Percentiles rank a stretch among this genome's conserved stretches.
Evolutionary conservation across 2,888 invertebrate genomes (phyloP).

Genomic region (Epistrophe eligans): DNA sequence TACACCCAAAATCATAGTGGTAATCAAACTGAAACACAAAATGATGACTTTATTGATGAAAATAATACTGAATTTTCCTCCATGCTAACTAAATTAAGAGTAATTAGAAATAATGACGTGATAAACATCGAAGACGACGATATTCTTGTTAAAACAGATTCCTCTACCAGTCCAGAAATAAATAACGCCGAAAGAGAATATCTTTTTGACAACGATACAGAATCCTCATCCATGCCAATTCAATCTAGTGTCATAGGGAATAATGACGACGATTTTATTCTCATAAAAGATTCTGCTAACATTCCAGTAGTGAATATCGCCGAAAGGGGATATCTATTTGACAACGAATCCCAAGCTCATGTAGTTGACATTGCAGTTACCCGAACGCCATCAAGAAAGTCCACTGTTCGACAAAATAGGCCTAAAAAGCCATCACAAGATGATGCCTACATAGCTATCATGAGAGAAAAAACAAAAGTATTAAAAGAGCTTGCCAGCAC

Average conservation of each 20-base stretch:
- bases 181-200: background rate
- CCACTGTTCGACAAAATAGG: background rate
- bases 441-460: conserved; percentile 10
- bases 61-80: background rate
- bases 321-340: background rate
- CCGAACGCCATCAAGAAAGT: conserved; percentile 30
- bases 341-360: background rate
- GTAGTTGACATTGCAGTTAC: background rate
- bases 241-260: background rate
- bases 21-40: background rate
- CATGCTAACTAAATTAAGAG: background rate
- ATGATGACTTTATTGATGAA: background rate
- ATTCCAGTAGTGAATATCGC: background rate
- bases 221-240: background rate
- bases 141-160: background rate
- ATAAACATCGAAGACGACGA: background rate
- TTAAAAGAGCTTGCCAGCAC: conserved; percentile 14
- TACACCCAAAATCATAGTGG: too few species aligned
- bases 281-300: background rate
- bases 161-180: background rate
- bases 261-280: background rate
- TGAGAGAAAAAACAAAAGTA: conserved; percentile 24
- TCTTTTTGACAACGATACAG: background rate
- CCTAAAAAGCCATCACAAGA: background rate
- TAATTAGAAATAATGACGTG: background rate